These are phyloP conservation scores for Creontiades dilutus DNA, from an alignment of 2,888 invertebrate species.

Conservation along the genomic window DNA sequence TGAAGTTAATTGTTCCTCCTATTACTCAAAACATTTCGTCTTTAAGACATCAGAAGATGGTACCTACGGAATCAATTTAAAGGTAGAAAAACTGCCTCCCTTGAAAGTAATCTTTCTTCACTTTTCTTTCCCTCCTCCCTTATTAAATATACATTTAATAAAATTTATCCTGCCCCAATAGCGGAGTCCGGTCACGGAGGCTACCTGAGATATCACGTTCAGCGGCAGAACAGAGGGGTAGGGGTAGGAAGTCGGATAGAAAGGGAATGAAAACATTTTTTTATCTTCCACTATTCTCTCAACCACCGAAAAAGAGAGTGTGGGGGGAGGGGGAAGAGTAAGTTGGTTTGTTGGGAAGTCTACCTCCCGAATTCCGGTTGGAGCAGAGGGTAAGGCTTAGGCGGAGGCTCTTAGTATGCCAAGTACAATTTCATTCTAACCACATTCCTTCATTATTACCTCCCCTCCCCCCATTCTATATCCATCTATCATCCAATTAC, in stretches of 20 bases:
- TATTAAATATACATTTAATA: constrained; percentile 60
- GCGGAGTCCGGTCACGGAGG: constrained; percentile 36
- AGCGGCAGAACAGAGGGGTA: not conserved
- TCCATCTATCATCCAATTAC: not conserved
- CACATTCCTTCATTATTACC: not conserved
- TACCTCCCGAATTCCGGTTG: not conserved
- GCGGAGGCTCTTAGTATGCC: not conserved
- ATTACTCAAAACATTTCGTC: too few species aligned
- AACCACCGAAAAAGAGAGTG: not conserved
- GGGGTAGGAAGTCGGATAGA: not conserved
- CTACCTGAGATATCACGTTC: constrained; percentile 54
- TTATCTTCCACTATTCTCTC: constrained; percentile 7
- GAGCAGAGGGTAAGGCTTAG: not conserved
- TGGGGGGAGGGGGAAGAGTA: not conserved
- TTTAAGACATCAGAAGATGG: not conserved
- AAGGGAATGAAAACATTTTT: constrained; percentile 56
- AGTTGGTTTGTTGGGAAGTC: not conserved
- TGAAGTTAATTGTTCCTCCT: too few species aligned
- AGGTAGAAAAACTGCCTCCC: not conserved
- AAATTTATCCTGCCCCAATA: constrained; percentile 1
- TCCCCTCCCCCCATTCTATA: too few species aligned
- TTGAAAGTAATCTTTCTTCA: not conserved
- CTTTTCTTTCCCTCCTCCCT: not conserved
- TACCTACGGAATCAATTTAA: not conserved
- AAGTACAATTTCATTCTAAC: not conserved